Evolutionary conservation across 2,888 invertebrate species (phyloP), one percentile per base, ranked within the genome.

Genomic region (Xestobium rufovillosum): DNA sequence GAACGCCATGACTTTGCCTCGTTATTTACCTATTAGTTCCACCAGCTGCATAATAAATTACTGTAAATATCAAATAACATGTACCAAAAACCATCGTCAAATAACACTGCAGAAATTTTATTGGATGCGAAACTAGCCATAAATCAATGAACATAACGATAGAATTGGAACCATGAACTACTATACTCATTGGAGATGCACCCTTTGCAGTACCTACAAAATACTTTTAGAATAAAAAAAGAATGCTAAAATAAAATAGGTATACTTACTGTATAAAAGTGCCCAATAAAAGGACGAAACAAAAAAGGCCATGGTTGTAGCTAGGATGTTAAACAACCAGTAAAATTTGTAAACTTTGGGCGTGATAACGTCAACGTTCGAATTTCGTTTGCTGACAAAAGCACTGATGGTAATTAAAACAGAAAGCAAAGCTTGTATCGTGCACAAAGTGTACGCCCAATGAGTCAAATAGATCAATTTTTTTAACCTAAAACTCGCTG

Each of bases 231-330:
- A n/a, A n/a, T n/a, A n/a, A n/a, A n/a, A n/a, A n/a, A n/a, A n/a
- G n/a, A n/a, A n/a, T n/a, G n/a, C n/a, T n/a, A n/a, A n/a, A n/a
- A n/a, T n/a, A n/a, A n/a, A n/a, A n/a, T n/a, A n/a, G n/a, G n/a
- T 38, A 32, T 33, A 46, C 54, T 61, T 57, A 83, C 83, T 72
- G 61, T 83, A 79, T 4, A 87, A 79, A 32, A 80, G 63, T 14
- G 69, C 63, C 87, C 88, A 88, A 60, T 86, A 88, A 31, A 81
- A 71, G 10, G 80, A 67, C 1, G 83, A 81, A 45, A 87, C 81
- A 34, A 78, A 79, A 46, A 85, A 71, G 1, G 86, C 81, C 14
- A 80, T 68, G 47, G 80, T 74, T 0, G 81, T 75, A 13, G 79
- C 75, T 14, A 78, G 73, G 26, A 75, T 75, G 55, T 83, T 79